A percentile compares a stretch with the other conserved stretches of the same genome.
These are phyloP conservation scores for Herpetotheres cachinnans DNA, from an alignment of 2,113 vertebrate species.

Conservation along the genomic window DNA sequence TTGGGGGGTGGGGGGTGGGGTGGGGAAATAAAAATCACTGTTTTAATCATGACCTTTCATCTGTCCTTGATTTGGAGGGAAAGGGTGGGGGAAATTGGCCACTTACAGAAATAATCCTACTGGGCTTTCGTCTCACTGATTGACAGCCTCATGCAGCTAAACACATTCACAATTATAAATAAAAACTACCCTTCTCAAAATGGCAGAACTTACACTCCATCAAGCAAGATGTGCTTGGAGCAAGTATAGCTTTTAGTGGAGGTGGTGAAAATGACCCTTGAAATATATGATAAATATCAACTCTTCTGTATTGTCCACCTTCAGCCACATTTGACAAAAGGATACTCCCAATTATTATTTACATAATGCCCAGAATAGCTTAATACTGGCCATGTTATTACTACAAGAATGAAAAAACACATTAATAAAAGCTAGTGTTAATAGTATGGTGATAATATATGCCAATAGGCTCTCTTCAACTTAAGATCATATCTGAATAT, in stretches of 20 bases:
- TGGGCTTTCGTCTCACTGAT: slow-evolving; percentile 66
- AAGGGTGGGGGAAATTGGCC: slow-evolving; percentile 72
- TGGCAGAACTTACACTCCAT: slow-evolving; percentile 59
- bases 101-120: slow-evolving; percentile 79
- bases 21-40: slow-evolving; percentile 66
- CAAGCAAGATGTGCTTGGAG: slow-evolving; percentile 53
- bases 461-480: background rate
- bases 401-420: background rate
- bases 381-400: background rate
- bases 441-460: background rate
- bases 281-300: background rate
- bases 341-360: background rate
- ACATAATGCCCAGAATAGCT: background rate
- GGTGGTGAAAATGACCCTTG: slow-evolving; percentile 18
- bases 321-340: background rate
- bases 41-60: slow-evolving; percentile 84
- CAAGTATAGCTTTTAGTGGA: slow-evolving; percentile 33
- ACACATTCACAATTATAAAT: slow-evolving; percentile 73
- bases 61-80: slow-evolving; percentile 74
- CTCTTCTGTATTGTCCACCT: background rate
- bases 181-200: slow-evolving; percentile 68
- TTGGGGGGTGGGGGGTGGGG: slow-evolving; percentile 36
- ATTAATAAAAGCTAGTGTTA: background rate
- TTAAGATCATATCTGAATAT: background rate
- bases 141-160: slow-evolving; percentile 75